Conservation (phyloP, 2,888 invertebrate genomes). For the Alitta virens region DNA sequence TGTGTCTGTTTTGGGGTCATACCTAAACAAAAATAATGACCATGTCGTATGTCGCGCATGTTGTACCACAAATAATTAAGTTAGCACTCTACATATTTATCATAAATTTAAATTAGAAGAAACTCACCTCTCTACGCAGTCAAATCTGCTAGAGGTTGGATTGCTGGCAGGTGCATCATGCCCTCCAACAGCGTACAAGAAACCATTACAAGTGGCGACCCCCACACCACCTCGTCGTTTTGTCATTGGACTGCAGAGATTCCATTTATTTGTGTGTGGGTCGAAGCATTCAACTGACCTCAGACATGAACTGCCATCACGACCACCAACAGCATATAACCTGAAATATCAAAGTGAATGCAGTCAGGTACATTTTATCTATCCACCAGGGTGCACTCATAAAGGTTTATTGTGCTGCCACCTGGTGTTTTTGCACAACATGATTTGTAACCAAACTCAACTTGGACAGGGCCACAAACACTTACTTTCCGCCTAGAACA, state of each 20-base stretch:
- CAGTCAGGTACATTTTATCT: no score
- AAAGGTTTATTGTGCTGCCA: background rate
- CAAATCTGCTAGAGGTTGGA: conserved; percentile 77
- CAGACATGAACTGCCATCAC: conserved; percentile 87
- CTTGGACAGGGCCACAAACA: no score
- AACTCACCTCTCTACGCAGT: conserved; percentile 85
- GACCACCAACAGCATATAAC: conserved; percentile 87
- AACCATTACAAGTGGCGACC: conserved; percentile 83
- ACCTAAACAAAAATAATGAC: conserved; percentile 52
- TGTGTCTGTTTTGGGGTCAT: conserved; percentile 72
- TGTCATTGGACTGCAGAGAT: conserved; percentile 82
- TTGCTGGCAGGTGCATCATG: conserved; percentile 90
- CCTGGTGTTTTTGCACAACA: no score
- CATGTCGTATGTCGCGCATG: no score
- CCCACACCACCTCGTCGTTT: conserved; percentile 85
- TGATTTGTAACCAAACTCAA: no score
- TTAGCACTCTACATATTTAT: no score
- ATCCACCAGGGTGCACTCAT: background rate
- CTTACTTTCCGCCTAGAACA: conserved; percentile 71
- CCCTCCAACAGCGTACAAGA: conserved; percentile 87
- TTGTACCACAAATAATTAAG: no score
- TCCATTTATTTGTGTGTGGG: conserved; percentile 79
- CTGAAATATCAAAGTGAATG: conserved; percentile 56
- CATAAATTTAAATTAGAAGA: no score
- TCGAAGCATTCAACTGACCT: conserved; percentile 85